These are phyloP conservation scores for Corythucha ciliata DNA, from an alignment of 2,888 invertebrate genomes.

Conservation along the genomic window DNA sequence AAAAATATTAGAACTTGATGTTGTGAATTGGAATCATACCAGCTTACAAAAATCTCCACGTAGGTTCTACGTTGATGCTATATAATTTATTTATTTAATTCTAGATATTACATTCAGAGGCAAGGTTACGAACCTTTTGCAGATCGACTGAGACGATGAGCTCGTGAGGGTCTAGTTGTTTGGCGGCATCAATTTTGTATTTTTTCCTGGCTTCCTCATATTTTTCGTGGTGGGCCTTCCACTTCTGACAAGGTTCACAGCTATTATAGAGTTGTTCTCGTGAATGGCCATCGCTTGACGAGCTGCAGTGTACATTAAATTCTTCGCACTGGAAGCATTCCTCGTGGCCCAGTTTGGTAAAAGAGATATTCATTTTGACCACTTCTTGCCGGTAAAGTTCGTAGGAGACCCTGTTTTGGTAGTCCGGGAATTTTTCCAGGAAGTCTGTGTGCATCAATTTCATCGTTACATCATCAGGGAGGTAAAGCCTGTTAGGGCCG, in stretches of 20 bases:
- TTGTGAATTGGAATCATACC: not conserved
- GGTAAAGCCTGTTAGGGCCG: constrained; percentile 17
- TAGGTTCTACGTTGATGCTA: too few relatives aligned
- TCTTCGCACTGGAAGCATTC: constrained; percentile 32
- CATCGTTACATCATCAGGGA: constrained; percentile 17
- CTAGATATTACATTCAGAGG: too few relatives aligned
- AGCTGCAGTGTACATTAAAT: constrained; percentile 11
- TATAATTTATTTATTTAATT: too few relatives aligned
- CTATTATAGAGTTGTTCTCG: not conserved
- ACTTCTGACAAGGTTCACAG: constrained; percentile 14
- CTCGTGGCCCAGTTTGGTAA: constrained; percentile 31
- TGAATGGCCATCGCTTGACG: constrained; percentile 12
- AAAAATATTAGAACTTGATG: not conserved
- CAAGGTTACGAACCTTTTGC: constrained; percentile 13
- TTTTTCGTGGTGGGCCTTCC: constrained; percentile 2
- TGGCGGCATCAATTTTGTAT: not conserved
- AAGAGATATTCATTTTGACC: constrained; percentile 30
- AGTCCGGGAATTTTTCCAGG: constrained; percentile 23
- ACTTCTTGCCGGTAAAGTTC: constrained; percentile 26
- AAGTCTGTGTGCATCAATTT: constrained; percentile 24
- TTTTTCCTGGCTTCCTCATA: not conserved
- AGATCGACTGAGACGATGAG: constrained; percentile 17
- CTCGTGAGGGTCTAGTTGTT: not conserved
- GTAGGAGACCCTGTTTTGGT: constrained; percentile 24
- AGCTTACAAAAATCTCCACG: too few relatives aligned